Conservation (phyloP, 2,797 vertebrate species). For the Setipinna tenuifilis region DNA sequence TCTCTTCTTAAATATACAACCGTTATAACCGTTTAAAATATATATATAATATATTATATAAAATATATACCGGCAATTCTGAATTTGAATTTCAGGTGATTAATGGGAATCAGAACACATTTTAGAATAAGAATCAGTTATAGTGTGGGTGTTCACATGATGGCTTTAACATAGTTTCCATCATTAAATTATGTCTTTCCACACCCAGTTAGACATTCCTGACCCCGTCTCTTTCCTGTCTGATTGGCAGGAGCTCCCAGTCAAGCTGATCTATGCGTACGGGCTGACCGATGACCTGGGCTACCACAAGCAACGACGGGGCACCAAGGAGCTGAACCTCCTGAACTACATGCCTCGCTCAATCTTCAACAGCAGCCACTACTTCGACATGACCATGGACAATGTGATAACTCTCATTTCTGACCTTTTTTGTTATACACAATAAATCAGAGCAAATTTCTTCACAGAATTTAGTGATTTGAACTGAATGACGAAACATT, state of each 20-base stretch:
- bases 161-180: too few species aligned
- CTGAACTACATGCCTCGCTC: conserved; percentile 61
- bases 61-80: too few species aligned
- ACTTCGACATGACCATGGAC: conserved; percentile 65
- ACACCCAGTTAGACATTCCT: not conserved
- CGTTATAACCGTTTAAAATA: too few species aligned
- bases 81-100: not conserved
- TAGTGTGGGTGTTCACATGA: not conserved
- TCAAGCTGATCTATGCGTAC: conserved; percentile 75
- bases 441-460: not conserved
- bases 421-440: not conserved
- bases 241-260: conserved; percentile 65
- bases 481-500: not conserved
- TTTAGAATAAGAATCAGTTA: not conserved
- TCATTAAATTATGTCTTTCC: too few species aligned
- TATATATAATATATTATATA: too few species aligned
- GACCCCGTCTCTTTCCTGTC: not conserved
- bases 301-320: conserved; percentile 64
- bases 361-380: conserved; percentile 41
- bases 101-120: not conserved
- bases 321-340: conserved; percentile 79
- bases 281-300: conserved; percentile 67
- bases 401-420: conserved; percentile 63
- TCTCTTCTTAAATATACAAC: not conserved
- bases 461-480: not conserved